Conservation (phyloP, 2,888 invertebrate species). For the Sisyra terminalis region DNA sequence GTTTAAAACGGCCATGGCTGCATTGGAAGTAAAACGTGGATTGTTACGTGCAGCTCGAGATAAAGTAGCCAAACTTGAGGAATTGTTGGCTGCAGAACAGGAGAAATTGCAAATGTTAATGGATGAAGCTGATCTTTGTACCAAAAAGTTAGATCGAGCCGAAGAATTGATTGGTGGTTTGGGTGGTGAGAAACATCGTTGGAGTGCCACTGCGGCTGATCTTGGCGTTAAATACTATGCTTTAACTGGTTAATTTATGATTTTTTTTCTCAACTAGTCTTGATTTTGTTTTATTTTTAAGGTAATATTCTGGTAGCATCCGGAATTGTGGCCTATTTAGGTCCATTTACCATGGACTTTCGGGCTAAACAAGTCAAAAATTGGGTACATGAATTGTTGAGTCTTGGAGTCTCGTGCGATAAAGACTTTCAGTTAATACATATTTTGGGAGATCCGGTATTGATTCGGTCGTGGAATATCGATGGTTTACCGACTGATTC, state of each 20-base stretch:
- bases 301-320: slow-evolving; percentile 80
- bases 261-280: background rate
- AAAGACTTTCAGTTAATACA: slow-evolving; percentile 58
- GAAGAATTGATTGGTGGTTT: slow-evolving; percentile 84
- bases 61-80: slow-evolving; percentile 55
- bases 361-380: slow-evolving; percentile 46
- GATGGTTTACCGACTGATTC: slow-evolving; percentile 76
- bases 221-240: slow-evolving; percentile 52
- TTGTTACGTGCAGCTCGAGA: slow-evolving; percentile 52
- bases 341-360: slow-evolving; percentile 68
- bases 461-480: slow-evolving; percentile 82
- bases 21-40: slow-evolving; percentile 60
- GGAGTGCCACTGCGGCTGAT: slow-evolving; percentile 60
- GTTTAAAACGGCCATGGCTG: slow-evolving; percentile 55
- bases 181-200: slow-evolving; percentile 80
- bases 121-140: slow-evolving; percentile 74
- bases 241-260: slow-evolving; percentile 41
- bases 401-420: slow-evolving; percentile 59
- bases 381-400: slow-evolving; percentile 58
- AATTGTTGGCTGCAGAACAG: slow-evolving; percentile 47
- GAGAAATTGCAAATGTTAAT: slow-evolving; percentile 55
- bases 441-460: slow-evolving; percentile 72
- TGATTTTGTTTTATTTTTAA: slow-evolving; percentile 16
- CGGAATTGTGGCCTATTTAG: slow-evolving; percentile 81
- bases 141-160: slow-evolving; percentile 74